Evolutionary conservation across 2,888 invertebrate genomes (phyloP), one percentile per base, ranked within the genome.

Genomic region (Cephus pygmeus): DNA sequence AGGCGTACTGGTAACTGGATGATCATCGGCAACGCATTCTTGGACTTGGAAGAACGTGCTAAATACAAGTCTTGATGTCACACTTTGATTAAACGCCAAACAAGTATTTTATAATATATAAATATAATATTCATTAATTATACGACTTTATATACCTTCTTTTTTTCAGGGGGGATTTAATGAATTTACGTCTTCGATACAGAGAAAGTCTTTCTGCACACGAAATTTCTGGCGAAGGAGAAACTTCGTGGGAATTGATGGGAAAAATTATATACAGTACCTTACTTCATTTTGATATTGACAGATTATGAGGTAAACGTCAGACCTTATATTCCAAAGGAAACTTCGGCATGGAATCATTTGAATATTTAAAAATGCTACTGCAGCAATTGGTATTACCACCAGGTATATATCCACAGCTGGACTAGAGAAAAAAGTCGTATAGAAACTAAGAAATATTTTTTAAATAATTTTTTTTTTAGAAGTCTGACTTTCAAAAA

Each of bases 1-100:
- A 23, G 74, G 71, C 75, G 68, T 77, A 69, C 69, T 75, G 69
- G 69, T 75, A 77, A 77, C 56, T 56, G 56, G 9, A 56, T 23
- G 56, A 56, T 56, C 56, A 56, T 56, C 56, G 56, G 23, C 23
- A 56, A 56, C 23, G 56, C 56, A 56, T 56, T 56, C 56, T 23
- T 56, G 56, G 56, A 56, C 56, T 56, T 56, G 56, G 15, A 56
- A 56, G 56, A 56, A 56, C 56, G 56, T 23, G 56, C 56, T 15
- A 23, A 23, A 56, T 56, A 23, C 56, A 56, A 56, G 56, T 15
- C 23, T 56, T 56, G 56, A 56, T 56, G 56, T 56, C 56, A 23
- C 56, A 56, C 56, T 56, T 56, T 56, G 56, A 56, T 56, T 56
- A 56, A 56, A 56, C 23, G 15, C 56, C 56, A 56, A 15, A 56